These are phyloP conservation scores for Montifringilla adamsi DNA, from an alignment of 2,113 vertebrate species.

Conservation along the genomic window DNA sequence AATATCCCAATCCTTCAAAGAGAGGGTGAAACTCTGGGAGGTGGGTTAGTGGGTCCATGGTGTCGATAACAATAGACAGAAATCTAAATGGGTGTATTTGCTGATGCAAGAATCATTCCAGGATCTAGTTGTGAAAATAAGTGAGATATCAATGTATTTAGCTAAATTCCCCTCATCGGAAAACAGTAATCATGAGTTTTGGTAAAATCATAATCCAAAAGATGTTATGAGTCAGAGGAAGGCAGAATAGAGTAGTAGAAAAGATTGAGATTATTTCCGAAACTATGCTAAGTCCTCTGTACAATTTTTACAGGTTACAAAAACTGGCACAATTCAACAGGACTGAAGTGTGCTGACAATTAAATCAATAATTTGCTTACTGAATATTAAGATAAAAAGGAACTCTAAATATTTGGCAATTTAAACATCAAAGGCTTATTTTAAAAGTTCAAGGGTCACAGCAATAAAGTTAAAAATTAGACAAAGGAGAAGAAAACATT, in stretches of 20 bases:
- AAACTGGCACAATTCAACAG: background rate
- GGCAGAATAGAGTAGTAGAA: background rate
- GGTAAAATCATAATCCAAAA: background rate
- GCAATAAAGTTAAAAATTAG: constrained; percentile 35
- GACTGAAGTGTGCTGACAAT: background rate
- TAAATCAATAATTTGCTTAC: background rate
- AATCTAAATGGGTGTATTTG: background rate
- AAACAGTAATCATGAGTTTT: background rate
- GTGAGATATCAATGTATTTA: background rate
- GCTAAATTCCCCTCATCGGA: background rate
- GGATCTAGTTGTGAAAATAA: background rate
- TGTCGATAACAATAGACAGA: background rate
- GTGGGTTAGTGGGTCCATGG: background rate
- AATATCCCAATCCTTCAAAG: background rate
- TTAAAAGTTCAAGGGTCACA: background rate
- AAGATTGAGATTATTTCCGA: background rate
- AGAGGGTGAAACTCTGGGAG: background rate
- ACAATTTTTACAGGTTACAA: background rate
- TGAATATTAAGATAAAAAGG: background rate
- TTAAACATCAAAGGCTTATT: background rate
- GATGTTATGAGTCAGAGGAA: background rate
- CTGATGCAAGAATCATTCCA: background rate
- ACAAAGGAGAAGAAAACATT: background rate
- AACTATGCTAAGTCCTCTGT: background rate
- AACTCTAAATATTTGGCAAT: background rate